These are phyloP conservation scores for Carposina sasakii DNA, from an alignment of 1,140 invertebrate genomes.

Conservation along the genomic window DNA sequence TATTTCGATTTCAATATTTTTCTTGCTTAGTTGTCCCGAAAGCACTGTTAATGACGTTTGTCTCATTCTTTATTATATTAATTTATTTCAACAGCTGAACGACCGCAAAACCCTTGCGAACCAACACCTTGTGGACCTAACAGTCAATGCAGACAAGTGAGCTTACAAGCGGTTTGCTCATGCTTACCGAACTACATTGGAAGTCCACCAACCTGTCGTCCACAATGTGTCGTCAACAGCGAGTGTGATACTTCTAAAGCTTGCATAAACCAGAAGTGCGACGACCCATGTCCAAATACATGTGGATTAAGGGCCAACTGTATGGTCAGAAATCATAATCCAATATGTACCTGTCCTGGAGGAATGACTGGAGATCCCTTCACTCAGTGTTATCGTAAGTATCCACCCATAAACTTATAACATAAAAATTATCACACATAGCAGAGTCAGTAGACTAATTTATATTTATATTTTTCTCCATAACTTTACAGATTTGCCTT, in stretches of 20 bases:
- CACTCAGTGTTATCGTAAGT: slow-evolving; percentile 67
- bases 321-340: slow-evolving; percentile 78
- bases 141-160: slow-evolving; percentile 81
- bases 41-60: too few relatives aligned
- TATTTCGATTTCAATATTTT: too few relatives aligned
- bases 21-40: too few relatives aligned
- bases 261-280: slow-evolving; percentile 85
- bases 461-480: slow-evolving; percentile 2
- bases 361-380: slow-evolving; percentile 86
- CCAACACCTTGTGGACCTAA: slow-evolving; percentile 86
- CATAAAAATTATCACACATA: too few relatives aligned
- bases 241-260: slow-evolving; percentile 81
- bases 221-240: slow-evolving; percentile 83
- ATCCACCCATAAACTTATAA: too few relatives aligned
- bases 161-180: slow-evolving; percentile 82
- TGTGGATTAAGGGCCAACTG: slow-evolving; percentile 84
- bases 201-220: slow-evolving; percentile 81
- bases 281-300: slow-evolving; percentile 84
- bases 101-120: slow-evolving; percentile 78
- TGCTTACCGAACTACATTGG: slow-evolving; percentile 81
- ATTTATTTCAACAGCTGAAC: slow-evolving; percentile 69
- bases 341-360: slow-evolving; percentile 80
- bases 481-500: slow-evolving; percentile 44
- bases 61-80: slow-evolving; percentile 6
- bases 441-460: too few relatives aligned